phyloP scores from a whole-genome alignment of 2,888 invertebrate species.

The Philonicus albiceps region DNA sequence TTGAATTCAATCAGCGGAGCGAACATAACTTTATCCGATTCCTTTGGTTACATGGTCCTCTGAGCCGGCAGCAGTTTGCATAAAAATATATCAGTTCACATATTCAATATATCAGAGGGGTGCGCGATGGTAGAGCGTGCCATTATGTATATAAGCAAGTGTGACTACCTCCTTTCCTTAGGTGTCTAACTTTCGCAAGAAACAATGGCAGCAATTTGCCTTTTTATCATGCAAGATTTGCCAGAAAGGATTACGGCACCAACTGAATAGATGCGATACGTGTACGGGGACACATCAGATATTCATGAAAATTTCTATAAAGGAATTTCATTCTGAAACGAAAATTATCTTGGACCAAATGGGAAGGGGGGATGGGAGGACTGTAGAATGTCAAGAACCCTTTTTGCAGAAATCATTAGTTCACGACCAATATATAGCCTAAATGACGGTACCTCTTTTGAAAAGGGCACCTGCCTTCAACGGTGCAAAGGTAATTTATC shows the following conservation, averaged over 20 bases:
- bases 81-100: not conserved
- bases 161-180: not conserved
- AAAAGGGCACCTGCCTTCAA: not conserved
- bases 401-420: not conserved
- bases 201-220: conserved; percentile 7
- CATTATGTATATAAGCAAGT: not conserved
- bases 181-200: not conserved
- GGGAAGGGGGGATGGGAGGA: not conserved
- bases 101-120: not conserved
- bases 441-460: not conserved
- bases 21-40: not conserved
- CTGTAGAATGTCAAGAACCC: not conserved
- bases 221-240: conserved; percentile 15
- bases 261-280: conserved; percentile 5
- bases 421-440: not conserved
- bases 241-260: not conserved
- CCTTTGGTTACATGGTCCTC: not conserved
- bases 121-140: not conserved
- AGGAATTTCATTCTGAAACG: conserved; percentile 5
- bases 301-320: conserved; percentile 15
- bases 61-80: not conserved
- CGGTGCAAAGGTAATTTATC: not conserved
- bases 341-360: not conserved
- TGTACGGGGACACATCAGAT: not conserved
- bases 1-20: not conserved